phyloP scores from a whole-genome alignment of 2,113 vertebrate genomes.

The Oryzias javanicus region DNA sequence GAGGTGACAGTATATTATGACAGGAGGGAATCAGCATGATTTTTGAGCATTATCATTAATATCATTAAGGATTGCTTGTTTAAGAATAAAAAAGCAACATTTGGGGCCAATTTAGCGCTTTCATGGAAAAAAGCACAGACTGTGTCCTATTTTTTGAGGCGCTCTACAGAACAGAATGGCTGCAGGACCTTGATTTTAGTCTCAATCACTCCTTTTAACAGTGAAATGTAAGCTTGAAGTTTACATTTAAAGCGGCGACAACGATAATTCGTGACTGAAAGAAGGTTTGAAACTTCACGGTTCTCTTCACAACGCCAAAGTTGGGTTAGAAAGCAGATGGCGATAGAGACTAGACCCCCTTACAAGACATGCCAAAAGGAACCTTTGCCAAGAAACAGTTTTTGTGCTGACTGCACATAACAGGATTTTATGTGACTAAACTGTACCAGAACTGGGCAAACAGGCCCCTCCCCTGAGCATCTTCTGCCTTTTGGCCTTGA shows the following conservation, averaged over 20 bases:
- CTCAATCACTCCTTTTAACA: too few relatives aligned
- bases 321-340: constrained; percentile 55
- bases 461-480: constrained; percentile 5
- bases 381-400: constrained; percentile 30
- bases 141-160: constrained; percentile 39
- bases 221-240: background rate
- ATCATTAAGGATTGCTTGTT: background rate
- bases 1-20: constrained; percentile 47
- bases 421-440: constrained; percentile 15
- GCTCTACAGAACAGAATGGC: constrained; percentile 7
- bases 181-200: background rate
- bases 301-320: constrained; percentile 11
- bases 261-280: background rate
- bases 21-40: background rate
- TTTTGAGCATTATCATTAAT: background rate
- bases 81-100: background rate
- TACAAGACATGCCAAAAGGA: constrained; percentile 16
- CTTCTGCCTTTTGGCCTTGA: constrained; percentile 30
- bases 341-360: constrained; percentile 22
- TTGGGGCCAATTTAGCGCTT: constrained; percentile 6
- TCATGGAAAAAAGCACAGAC: constrained; percentile 15
- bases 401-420: constrained; percentile 3
- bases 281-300: background rate
- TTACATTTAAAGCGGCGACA: background rate
- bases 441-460: constrained; percentile 4